phyloP scores from a whole-genome alignment of 1,140 invertebrate genomes.

The Drosophila orena region DNA sequence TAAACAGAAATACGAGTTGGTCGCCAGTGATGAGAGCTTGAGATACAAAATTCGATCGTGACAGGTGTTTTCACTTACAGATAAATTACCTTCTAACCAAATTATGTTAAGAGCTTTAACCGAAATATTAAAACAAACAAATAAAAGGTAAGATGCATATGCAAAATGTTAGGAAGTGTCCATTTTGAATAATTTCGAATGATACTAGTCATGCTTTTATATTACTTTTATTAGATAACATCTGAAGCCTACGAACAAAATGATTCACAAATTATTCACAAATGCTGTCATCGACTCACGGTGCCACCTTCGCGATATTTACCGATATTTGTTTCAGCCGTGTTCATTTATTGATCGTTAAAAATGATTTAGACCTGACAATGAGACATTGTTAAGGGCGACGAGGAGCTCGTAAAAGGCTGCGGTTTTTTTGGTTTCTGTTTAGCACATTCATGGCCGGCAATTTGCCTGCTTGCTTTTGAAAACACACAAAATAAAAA shows the following conservation, averaged over 20 bases:
- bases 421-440: conserved; percentile 62
- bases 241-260: too few species aligned
- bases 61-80: neutral
- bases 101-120: too few species aligned
- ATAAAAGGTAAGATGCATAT: too few species aligned
- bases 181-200: neutral
- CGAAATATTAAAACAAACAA: too few species aligned
- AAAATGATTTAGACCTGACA: conserved; percentile 80
- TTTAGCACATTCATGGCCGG: neutral
- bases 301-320: conserved; percentile 15
- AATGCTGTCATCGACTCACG: neutral
- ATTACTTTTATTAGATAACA: too few species aligned
- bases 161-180: too few species aligned
- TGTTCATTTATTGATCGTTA: conserved; percentile 78
- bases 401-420: conserved; percentile 60
- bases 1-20: conserved; percentile 49
- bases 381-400: conserved; percentile 75
- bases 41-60: neutral
- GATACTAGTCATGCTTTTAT: too few species aligned
- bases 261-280: neutral
- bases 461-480: neutral
- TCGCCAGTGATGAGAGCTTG: conserved; percentile 20
- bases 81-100: too few species aligned
- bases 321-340: conserved; percentile 7
- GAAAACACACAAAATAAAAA: conserved; percentile 5